Base-by-base conservation (phyloP, 2,888 invertebrate genomes). In the Acheta domesticus region DNA sequence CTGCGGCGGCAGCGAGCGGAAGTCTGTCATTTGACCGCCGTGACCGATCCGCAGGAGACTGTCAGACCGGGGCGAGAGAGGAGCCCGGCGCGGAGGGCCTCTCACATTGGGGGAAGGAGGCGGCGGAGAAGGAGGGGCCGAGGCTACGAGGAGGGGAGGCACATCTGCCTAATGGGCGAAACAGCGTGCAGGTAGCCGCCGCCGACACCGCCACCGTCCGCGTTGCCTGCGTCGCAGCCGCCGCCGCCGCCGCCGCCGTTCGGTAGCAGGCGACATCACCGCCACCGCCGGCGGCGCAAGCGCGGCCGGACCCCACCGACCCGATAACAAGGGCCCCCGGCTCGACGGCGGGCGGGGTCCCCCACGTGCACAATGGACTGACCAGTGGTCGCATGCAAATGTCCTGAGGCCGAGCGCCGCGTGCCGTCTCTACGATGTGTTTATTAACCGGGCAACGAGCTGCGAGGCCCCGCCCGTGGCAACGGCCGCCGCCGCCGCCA, bases 391-490 rank as follows among this genome's bases (percentile, higher is more conserved):
- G n/a, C 62, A 62, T 62, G 62, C 62, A 62, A 62, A 62, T 62
- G 36, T n/a, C 36, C 36, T 0, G 36, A 8, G 36, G 4, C 62
- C 16, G 3, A 8, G 16, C 16, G 62, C 62, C 62, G 62, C 62
- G 62, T 62, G 62, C 62, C 62, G 62, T n/a, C 16, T 62, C 62
- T 12, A 62, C n/a, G 62, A 62, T 62, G 62, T 62, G 62, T 62
- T 62, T 62, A 62, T 62, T 62, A 62, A 62, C 62, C 62, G n/a
- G 62, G 62, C 62, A 62, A 62, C 62, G 62, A 19, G 62, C 62
- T 19, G 62, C 3, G 16, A 62, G 16, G 62, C n/a, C 16, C 14
- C 16, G 62, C n/a, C 16, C 14, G 62, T n/a, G 16, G 16, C 62
- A 62, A 62, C 62, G 62, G 62, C 5, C 62, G 62, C 14, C 14